Evolutionary conservation across 2,797 vertebrate genomes (phyloP), one percentile per base, ranked within the genome.

Genomic region (Tokudaia tokunoshimensis): DNA sequence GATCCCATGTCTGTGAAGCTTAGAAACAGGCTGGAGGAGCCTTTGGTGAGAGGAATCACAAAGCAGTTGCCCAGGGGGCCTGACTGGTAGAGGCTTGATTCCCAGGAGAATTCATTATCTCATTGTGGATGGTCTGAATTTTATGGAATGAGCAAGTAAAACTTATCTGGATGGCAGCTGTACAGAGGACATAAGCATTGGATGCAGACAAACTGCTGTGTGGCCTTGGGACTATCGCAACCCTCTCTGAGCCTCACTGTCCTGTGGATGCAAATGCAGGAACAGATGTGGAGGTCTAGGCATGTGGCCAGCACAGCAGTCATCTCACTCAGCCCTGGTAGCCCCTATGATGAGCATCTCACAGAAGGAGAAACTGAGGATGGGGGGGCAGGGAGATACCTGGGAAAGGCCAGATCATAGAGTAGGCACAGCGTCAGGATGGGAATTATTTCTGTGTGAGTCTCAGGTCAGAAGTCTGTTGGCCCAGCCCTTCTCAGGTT

Each of bases 241-340:
- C 47, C 55, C 37, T 61, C 94, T 79, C 92, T 84, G 88, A 93
- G 70, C 63, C 88, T 91, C 86, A 24, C 50, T 72, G 31, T 63
- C 59, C 55, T 67, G 57, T 17, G 14, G 47, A 72, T n/a, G 65
- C 24, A 84, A 34, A 37, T 31, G 59, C n/a, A 85, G 59, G 37
- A 26, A 31, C 3, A 87, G 57, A 82, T 0, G 0, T 22, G 59
- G 70, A 7, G 26, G 59, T 44, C 81, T 84, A 59, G 15, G 37
- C 24, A 7, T 11, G 59, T 11, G 26, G 57, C 59, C 81, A 10
- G 81, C 17, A 10, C 26, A 47, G 17, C 37, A 29, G 11, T 61
- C 78, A 57, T 74, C n/a, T 83, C 63, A 82, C 41, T 59, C 1
- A 0, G 5, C 34, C 29, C 47, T 1, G 13, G 37, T 11, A 76